phyloP scores from a whole-genome alignment of 2,797 vertebrate species.

The Nyctalus aviator region DNA sequence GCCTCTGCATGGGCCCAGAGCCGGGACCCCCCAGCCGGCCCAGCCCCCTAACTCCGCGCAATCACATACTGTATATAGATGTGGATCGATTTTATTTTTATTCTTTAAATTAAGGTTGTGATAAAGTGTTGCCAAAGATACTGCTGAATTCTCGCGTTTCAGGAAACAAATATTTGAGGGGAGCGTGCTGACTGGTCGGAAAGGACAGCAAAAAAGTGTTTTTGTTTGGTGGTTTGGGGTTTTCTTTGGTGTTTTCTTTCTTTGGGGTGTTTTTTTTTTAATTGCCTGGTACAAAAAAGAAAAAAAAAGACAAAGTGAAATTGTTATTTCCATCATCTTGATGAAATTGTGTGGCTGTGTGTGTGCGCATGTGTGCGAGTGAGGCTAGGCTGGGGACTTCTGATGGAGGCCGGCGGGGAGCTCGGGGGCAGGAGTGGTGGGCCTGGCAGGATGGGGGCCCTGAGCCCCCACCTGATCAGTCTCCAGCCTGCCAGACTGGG shows the following conservation, averaged over 20 bases:
- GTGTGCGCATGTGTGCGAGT: not conserved
- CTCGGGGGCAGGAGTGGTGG: not conserved
- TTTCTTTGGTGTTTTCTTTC: conserved; percentile 54
- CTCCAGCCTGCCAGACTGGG: not conserved
- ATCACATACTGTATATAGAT: conserved; percentile 83
- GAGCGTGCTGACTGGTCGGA: conserved; percentile 33
- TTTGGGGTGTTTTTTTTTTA: conserved; percentile 62
- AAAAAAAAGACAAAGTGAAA: conserved; percentile 65
- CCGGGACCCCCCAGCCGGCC: conserved; percentile 49
- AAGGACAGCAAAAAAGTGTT: conserved; percentile 55
- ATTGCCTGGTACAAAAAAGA: conserved; percentile 75
- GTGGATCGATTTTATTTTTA: conserved; percentile 82
- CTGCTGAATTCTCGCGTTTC: conserved; percentile 79
- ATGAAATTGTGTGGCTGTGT: conserved; percentile 43
- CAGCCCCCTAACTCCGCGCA: conserved; percentile 36
- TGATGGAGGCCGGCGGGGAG: not conserved
- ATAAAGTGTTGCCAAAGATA: conserved; percentile 87
- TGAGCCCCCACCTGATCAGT: not conserved
- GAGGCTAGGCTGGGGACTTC: conserved; percentile 26
- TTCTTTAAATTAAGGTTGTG: conserved; percentile 85
- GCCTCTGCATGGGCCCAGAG: conserved; percentile 77
- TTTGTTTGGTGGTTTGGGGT: conserved; percentile 71
- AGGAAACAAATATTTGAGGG: conserved; percentile 75
- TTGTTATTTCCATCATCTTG: conserved; percentile 75
- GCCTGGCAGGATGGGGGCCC: not conserved